Base-by-base conservation (phyloP, 2,113 vertebrate species). In the Speoplatyrhinus poulsoni region DNA sequence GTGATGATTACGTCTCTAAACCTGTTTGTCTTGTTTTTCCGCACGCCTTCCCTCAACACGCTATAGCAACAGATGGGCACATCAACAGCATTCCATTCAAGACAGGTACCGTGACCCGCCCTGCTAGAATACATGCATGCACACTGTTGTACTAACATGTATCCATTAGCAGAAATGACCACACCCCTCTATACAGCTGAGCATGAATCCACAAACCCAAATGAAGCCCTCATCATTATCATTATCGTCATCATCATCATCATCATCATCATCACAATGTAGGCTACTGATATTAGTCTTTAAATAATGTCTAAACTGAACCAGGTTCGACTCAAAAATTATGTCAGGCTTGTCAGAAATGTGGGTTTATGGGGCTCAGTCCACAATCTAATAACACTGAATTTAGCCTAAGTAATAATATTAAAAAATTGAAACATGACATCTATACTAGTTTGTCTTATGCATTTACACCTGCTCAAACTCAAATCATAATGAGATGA, bases 1-100 rank as follows among this genome's bases (percentile, higher is more conserved):
- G 63, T 48, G 52, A 69, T 48, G 52, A 67, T 66, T 72, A 41
- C 75, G 53, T 41, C n/a, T 16, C 1, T 32, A 70, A 92, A 92
- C 90, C 79, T 86, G 91, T 90, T 89, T 65, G 72, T 88, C 91
- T 86, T 76, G 89, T 84, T 91, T 67, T 55, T 13, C 56, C 77
- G 70, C 90, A 90, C 88, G 86, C 92, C 89, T 79, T 92, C 73
- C 69, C 69, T 52, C 89, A 90, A 88, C 90, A 92, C 52, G 50
- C 36, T 33, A 76, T 75, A 83, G 65, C 69, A 87, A 87, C 79
- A 80, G 47, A 82, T 54, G 66, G 33, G 55, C 16, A 9, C 61
- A 55, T 54, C 12, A 41, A 68, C 57, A 67, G 73, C 79, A 78
- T 85, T 62, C 68, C 70, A 76, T 26, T 62, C 3, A 79, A 75